Conservation (phyloP, 2,888 invertebrate genomes). For the Lithophane semibrunnea region DNA sequence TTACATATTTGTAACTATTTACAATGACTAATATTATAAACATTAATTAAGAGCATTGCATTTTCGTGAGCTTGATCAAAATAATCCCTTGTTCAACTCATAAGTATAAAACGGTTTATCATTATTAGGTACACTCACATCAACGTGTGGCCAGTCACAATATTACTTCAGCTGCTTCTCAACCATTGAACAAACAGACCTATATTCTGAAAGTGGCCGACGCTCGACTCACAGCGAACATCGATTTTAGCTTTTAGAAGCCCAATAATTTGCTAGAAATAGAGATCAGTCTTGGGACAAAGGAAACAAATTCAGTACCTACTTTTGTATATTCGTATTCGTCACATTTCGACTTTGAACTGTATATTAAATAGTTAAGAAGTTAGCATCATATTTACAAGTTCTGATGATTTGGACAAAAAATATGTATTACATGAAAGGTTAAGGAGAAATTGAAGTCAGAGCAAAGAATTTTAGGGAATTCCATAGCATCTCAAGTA, state of each 20-base stretch:
- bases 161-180: conserved; percentile 65
- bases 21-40: conserved; percentile 88
- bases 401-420: conserved; percentile 56
- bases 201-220: conserved; percentile 66
- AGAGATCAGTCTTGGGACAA: conserved; percentile 88
- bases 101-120: conserved; percentile 70
- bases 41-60: conserved; percentile 89
- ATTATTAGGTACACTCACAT: conserved; percentile 70
- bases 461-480: conserved; percentile 75
- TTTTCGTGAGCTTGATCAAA: conserved; percentile 88
- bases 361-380: conserved; percentile 68
- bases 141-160: conserved; percentile 74
- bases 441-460: conserved; percentile 55
- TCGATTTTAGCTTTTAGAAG: conserved; percentile 69
- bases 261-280: conserved; percentile 79
- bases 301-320: conserved; percentile 81
- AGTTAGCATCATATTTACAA: conserved; percentile 69
- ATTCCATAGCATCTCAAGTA: conserved; percentile 71
- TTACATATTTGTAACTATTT: conserved; percentile 88
- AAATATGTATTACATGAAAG: conserved; percentile 37
- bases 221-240: conserved; percentile 69
- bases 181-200: conserved; percentile 75
- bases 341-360: conserved; percentile 72
- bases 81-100: conserved; percentile 86
- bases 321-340: conserved; percentile 71